Evolutionary conservation across 1,140 invertebrate genomes (phyloP), one percentile per base, ranked within the genome.

Genomic region (Temnothorax nylanderi): DNA sequence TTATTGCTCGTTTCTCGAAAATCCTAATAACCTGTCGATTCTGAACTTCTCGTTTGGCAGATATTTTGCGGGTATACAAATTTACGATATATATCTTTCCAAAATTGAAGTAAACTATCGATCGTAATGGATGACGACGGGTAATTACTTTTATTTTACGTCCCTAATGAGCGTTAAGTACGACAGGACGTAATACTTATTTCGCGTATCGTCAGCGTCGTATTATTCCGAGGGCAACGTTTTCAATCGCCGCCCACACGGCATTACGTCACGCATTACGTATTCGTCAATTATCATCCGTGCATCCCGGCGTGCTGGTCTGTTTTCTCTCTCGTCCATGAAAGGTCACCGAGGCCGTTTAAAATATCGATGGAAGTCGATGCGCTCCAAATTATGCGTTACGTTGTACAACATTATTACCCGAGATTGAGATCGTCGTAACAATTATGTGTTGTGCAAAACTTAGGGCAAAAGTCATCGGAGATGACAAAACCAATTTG

Each of bases 201-300:
- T 54, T 69, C n/a, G 34, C n/a, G 7, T 67, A 37, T 69, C 44
- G 62, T 21, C 34, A 37, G n/a, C 21, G 6, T 47, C 13, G 13
- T 32, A 10, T 69, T 67, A 69, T 54, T 81, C 62, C n/a, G 47
- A 81, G 64, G 49, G 47, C 34, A 69, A 81, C 34, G 37, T 34
- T 80, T 80, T 21, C 49, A 81, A 72, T 26, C 54, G 41, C 3
- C 37, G 67, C 41, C 67, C 18, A 77, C 58, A 7, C 21, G 56
- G 13, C 41, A 49, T 85, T 77, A 34, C 72, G 72, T 85, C 72
- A 85, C 56, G 34, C 60, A 51, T 85, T 85, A 85, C 82, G 71
- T 74, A 77, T 85, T 77, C 71, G 34, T 74, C 37, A 41, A 69
- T 69, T 49, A 69, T 69, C 74, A 13, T 44, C 21, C 44, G 37